Base-by-base conservation (phyloP, 2,113 vertebrate genomes). In the Heteronetta atricapilla region DNA sequence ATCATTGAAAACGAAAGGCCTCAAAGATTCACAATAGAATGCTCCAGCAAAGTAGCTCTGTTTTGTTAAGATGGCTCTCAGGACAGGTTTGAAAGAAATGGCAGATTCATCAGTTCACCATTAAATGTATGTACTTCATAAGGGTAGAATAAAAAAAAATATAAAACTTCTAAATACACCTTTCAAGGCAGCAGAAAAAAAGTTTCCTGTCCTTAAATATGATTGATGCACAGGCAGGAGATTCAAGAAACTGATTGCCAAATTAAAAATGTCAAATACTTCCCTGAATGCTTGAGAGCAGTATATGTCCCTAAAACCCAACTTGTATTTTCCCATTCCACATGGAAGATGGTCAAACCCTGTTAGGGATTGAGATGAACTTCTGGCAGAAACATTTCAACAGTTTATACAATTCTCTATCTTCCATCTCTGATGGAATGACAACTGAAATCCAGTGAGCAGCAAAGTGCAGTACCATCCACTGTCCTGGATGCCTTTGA, bases 171-270 rank as follows among this genome's bases (percentile, higher is more conserved):
- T 82, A n/a, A 68, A 34, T 8, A 56, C 13, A 73, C 13, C 56
- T 34, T 60, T 86, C 55, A 74, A 59, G 28, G 17, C 82, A 82
- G 17, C 31, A 44, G 10, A 75, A 56, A 19, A 46, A 46, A 79
- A 34, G 7, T 21, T 76, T 72, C 8, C 17, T 60, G 12, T 68
- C 29, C 17, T 86, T 48, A 34, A 67, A 76, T 20, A 66, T 63
- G 11, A 55, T 8, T 0, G 0, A 36, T 64, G 5, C 26, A 56
- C 26, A 42, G 48, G 42, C 8, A 59, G 14, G 12, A 85, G 22
- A 82, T 68, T 82, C 38, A 87, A 72, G n/a, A 72, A 36, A 82
- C 6, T 23, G 7, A 14, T 69, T 23, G 28, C 59, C 15, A 44
- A 60, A 50, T 48, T 42, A 36, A 82, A 77, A 82, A 86, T 11